Evolutionary conservation across 2,797 vertebrate genomes (phyloP).

Genomic region (Liparis tanakae): DNA sequence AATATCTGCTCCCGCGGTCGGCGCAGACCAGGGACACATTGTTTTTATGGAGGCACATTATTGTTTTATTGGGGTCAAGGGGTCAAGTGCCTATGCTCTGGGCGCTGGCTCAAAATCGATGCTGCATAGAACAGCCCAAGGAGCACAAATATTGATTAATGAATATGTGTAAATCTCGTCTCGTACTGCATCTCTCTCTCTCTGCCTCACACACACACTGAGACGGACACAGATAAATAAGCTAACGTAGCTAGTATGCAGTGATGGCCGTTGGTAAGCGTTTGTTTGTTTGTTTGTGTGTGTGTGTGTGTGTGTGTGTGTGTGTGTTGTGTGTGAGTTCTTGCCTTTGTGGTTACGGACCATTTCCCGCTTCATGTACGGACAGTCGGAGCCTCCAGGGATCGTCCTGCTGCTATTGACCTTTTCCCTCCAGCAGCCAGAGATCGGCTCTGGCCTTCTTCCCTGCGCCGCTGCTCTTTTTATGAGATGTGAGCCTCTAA

Average conservation of each 20-base stretch:
- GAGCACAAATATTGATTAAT: slow-evolving; percentile 73
- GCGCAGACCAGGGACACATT: slow-evolving; percentile 45
- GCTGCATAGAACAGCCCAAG: slow-evolving; percentile 56
- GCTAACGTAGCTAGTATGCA: background rate
- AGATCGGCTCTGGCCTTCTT: slow-evolving; percentile 18
- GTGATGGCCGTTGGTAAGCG: background rate
- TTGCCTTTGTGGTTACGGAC: slow-evolving; percentile 43
- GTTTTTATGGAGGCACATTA: slow-evolving; percentile 70
- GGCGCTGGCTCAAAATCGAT: slow-evolving; percentile 70
- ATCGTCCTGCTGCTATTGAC: slow-evolving; percentile 49
- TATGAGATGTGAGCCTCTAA: slow-evolving; percentile 11
- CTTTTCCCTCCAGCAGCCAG: slow-evolving; percentile 46
- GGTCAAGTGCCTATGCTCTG: slow-evolving; percentile 68
- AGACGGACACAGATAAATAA: slow-evolving; percentile 16
- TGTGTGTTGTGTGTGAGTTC: slow-evolving; percentile 26
- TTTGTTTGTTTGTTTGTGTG: slow-evolving; percentile 20
- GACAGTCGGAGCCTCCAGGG: slow-evolving; percentile 47
- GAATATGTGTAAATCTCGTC: slow-evolving; percentile 69
- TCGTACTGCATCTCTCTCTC: slow-evolving; percentile 46
- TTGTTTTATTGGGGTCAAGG: slow-evolving; percentile 69
- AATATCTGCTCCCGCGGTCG: slow-evolving; percentile 46
- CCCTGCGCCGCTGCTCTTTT: slow-evolving; percentile 10
- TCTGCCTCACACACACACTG: slow-evolving; percentile 4
- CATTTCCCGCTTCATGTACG: slow-evolving; percentile 56
- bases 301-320: slow-evolving; percentile 26